These are phyloP conservation scores for Thaleichthys pacificus DNA, from an alignment of 2,797 vertebrate genomes.

Conservation along the genomic window DNA sequence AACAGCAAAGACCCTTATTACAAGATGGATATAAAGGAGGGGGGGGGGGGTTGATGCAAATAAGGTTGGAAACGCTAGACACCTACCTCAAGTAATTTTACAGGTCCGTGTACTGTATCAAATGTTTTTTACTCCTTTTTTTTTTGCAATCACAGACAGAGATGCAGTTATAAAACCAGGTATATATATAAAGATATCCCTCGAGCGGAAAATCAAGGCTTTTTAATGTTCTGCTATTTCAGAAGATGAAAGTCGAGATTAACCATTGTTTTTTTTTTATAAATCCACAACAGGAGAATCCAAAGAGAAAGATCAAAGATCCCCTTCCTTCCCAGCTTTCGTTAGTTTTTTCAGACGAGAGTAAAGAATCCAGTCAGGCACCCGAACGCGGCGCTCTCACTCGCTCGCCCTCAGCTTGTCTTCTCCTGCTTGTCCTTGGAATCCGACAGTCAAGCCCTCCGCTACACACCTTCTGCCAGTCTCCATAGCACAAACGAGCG, in stretches of 20 bases:
- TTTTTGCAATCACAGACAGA: conserved; percentile 72
- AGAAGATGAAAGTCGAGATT: conserved; percentile 67
- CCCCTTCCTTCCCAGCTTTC: conserved; percentile 62
- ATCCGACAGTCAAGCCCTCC: conserved; percentile 77
- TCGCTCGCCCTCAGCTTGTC: conserved; percentile 67
- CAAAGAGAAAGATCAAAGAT: conserved; percentile 54
- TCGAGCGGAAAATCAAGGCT: conserved; percentile 67
- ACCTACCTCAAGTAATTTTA: conserved; percentile 86
- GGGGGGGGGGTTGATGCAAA: conserved; percentile 69
- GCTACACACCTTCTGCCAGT: conserved; percentile 71
- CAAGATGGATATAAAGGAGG: conserved; percentile 58
- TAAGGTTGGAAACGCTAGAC: conserved; percentile 75
- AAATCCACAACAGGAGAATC: conserved; percentile 75
- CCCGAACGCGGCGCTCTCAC: conserved; percentile 75
- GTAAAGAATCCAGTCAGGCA: conserved; percentile 76
- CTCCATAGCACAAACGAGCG: conserved; percentile 77
- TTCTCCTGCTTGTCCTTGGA: conserved; percentile 87
- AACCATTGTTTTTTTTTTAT: conserved; percentile 61
- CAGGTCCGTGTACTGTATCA: conserved; percentile 72
- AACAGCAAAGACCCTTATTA: conserved; percentile 58
- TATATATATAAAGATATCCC: conserved; percentile 65
- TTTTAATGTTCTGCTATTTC: conserved; percentile 68
- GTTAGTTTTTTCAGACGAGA: conserved; percentile 55
- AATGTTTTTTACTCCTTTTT: conserved; percentile 67
- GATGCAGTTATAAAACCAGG: conserved; percentile 65